phyloP scores from a whole-genome alignment of 2,888 invertebrate genomes.

The Ectropis crepuscularia region DNA sequence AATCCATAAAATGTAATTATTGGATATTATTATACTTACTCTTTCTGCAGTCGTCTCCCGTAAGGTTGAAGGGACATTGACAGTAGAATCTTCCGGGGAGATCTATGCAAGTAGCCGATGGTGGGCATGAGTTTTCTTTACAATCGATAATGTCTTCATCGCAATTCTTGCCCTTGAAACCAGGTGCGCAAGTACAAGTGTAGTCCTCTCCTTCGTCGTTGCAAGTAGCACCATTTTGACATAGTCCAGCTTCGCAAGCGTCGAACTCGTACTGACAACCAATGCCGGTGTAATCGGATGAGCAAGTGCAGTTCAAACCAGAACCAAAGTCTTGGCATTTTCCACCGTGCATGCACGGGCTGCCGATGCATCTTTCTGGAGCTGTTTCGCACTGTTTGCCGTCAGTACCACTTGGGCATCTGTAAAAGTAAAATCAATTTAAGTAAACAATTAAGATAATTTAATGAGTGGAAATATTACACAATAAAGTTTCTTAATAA shows the following conservation, averaged over 20 bases:
- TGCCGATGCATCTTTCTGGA: constrained; percentile 96
- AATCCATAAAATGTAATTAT: background rate
- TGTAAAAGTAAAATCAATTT: constrained; percentile 56
- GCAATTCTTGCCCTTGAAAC: constrained; percentile 92
- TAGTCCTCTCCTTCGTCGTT: constrained; percentile 94
- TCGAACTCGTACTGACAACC: constrained; percentile 98
- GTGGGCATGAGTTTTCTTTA: constrained; percentile 96
- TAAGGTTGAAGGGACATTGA: constrained; percentile 98
- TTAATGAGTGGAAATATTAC: background rate
- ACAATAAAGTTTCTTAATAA: background rate
- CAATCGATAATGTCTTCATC: constrained; percentile 96
- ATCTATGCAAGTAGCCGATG: constrained; percentile 96
- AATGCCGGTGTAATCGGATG: constrained; percentile 92
- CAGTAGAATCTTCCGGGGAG: constrained; percentile 96
- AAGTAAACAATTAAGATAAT: background rate
- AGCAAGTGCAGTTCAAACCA: constrained; percentile 96
- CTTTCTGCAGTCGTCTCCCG: constrained; percentile 98
- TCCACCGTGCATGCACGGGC: constrained; percentile 98
- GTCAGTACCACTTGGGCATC: constrained; percentile 97
- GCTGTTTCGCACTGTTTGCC: constrained; percentile 99
- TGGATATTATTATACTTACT: constrained; percentile 82
- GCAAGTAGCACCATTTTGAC: constrained; percentile 97
- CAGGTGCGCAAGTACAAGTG: constrained; percentile 93
- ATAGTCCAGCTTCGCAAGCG: constrained; percentile 95
- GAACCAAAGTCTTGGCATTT: constrained; percentile 98